These are phyloP conservation scores for Ptilonorhynchus violaceus DNA, from an alignment of 2,113 vertebrate species.

Conservation along the genomic window DNA sequence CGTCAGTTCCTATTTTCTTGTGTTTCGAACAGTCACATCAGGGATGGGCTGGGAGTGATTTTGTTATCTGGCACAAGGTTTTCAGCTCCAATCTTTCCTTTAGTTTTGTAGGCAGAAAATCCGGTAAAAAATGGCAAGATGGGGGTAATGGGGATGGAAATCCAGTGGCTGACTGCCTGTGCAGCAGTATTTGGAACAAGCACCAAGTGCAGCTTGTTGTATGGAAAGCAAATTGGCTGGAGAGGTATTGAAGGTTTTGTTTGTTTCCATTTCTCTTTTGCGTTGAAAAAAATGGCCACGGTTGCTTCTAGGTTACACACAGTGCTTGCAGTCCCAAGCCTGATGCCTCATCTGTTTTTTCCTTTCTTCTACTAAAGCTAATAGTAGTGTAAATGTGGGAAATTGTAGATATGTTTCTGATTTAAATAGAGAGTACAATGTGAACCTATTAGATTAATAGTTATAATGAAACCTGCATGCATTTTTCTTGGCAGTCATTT, in stretches of 20 bases:
- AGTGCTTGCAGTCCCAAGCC: conserved; percentile 39
- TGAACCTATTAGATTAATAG: conserved; percentile 73
- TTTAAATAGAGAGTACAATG: conserved; percentile 56
- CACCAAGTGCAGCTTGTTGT: not conserved
- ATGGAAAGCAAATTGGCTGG: not conserved
- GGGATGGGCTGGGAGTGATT: not conserved
- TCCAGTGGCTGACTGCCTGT: not conserved
- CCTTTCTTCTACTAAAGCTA: conserved; percentile 63
- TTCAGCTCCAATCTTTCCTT: not conserved
- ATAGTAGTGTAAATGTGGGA: conserved; percentile 71
- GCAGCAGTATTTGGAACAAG: not conserved
- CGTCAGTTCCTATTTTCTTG: not conserved
- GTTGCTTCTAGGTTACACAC: conserved; percentile 47
- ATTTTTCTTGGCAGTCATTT: conserved; percentile 74
- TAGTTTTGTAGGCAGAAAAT: not conserved
- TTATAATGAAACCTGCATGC: conserved; percentile 71
- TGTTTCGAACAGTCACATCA: not conserved
- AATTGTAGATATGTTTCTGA: conserved; percentile 56
- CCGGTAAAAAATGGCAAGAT: not conserved
- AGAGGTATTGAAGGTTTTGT: not conserved
- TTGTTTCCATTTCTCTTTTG: conserved; percentile 17
- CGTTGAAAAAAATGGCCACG: conserved; percentile 5
- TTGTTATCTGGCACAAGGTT: not conserved
- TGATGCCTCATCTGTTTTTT: conserved; percentile 69
- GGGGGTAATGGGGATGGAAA: not conserved